These are phyloP conservation scores for Ceyx margarethae DNA, from an alignment of 2,113 vertebrate genomes.

Conservation along the genomic window DNA sequence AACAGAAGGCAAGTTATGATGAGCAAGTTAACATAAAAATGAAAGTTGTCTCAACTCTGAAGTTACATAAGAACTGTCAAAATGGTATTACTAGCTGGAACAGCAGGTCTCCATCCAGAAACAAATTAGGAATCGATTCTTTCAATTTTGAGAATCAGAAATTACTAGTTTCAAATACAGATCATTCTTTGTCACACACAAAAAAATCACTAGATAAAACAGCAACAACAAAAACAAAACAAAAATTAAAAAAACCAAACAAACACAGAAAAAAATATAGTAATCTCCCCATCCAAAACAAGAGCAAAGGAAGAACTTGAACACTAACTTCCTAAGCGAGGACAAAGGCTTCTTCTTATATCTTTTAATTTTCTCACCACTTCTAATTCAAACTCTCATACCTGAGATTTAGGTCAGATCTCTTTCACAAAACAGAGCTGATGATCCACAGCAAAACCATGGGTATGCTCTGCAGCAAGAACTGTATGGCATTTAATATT, in stretches of 20 bases:
- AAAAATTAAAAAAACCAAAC: background rate
- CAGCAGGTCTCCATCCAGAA: background rate
- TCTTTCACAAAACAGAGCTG: background rate
- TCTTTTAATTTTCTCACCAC: background rate
- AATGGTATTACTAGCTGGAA: background rate
- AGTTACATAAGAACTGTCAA: background rate
- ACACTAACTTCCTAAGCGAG: background rate
- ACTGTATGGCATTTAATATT: background rate
- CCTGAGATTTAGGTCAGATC: background rate
- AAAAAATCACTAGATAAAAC: background rate
- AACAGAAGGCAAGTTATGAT: background rate
- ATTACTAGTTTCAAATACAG: background rate
- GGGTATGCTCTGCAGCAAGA: background rate
- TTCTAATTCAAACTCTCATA: background rate
- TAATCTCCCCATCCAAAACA: background rate
- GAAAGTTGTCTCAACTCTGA: background rate
- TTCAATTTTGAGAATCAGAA: background rate
- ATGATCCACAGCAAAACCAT: background rate
- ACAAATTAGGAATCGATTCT: background rate
- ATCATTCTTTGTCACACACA: background rate
- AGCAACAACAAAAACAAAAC: background rate
- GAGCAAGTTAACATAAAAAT: background rate
- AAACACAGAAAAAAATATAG: too few species aligned
- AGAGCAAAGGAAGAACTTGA: background rate
- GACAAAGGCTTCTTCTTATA: background rate